phyloP scores from a whole-genome alignment of 2,797 vertebrate species.

The Steatocranus sp. region DNA sequence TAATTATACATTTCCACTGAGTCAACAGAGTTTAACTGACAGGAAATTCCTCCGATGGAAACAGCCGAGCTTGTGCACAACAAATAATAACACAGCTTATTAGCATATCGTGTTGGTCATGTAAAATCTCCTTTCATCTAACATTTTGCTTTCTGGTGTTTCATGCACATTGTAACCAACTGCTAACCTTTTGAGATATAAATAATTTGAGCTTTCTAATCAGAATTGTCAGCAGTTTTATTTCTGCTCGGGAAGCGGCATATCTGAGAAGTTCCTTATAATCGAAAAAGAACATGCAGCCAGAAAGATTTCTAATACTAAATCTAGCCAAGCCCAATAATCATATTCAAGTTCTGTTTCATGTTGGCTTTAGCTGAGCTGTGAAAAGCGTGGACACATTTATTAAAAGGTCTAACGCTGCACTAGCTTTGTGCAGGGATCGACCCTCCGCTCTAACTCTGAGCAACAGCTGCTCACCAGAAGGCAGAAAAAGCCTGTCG shows the following conservation, averaged over 20 bases:
- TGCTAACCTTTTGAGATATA: background rate
- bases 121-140: background rate
- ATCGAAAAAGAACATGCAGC: background rate
- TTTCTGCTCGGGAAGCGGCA: background rate
- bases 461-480: background rate
- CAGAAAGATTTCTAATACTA: background rate
- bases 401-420: background rate
- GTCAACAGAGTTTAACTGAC: background rate
- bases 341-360: background rate
- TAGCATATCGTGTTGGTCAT: background rate
- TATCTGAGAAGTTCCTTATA: background rate
- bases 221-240: background rate
- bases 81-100: background rate
- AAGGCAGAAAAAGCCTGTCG: accelerated
- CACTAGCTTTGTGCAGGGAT: background rate
- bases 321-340: background rate
- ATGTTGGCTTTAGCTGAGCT: background rate
- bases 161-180: background rate
- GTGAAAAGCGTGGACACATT: background rate
- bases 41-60: background rate
- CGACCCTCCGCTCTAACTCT: background rate
- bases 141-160: background rate
- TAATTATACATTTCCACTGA: background rate
- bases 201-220: background rate
- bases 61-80: background rate